Evolutionary conservation across 2,888 invertebrate genomes (phyloP), one percentile per base, ranked within the genome.

Genomic region (Epinotia ramella): DNA sequence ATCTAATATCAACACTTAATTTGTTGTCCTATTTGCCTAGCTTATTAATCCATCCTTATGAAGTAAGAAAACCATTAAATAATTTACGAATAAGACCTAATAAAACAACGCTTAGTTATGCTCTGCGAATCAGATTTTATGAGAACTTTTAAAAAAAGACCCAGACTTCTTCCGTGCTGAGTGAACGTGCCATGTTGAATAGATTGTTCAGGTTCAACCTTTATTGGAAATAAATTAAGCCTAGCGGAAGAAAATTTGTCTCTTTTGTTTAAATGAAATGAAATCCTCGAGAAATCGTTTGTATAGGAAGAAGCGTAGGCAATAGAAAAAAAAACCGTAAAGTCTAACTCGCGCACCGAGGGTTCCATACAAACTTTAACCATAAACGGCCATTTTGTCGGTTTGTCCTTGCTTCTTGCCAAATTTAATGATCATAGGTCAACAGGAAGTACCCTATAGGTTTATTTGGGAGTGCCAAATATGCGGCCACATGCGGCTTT

Each of bases 171-270:
- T 62, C 40, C 66, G 57, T 59, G 70, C 73, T 72, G 62, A 71
- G 69, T 9, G 67, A 24, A 68, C 68, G 59, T 68, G 66, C 28
- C 28, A 56, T 65, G 40, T 66, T 77, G 68, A 78, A 78, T 77
- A 76, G 74, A 73, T 73, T 73, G 74, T 64, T 64, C 75, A 70
- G 81, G 79, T 78, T 79, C 81, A 84, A 85, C 83, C 85, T 84
- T 85, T 86, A 86, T 86, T 85, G 84, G 82, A 87, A 87, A 85
- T 85, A 84, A 88, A 89, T 89, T 87, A 84, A 86, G 84, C 81
- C 81, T 81, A 79, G 81, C 78, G 83, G 83, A 85, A 84, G 82
- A 82, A 81, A 85, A 86, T 84, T 81, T 75, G 70, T 77, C 59
- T 76, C 79, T 81, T 81, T 82, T 86, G 83, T 78, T 81, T 68